A percentile compares a stretch with the other conserved stretches of the same genome.
phyloP scores from a whole-genome alignment of 2,113 vertebrate genomes.

The Girardinichthys multiradiatus region DNA sequence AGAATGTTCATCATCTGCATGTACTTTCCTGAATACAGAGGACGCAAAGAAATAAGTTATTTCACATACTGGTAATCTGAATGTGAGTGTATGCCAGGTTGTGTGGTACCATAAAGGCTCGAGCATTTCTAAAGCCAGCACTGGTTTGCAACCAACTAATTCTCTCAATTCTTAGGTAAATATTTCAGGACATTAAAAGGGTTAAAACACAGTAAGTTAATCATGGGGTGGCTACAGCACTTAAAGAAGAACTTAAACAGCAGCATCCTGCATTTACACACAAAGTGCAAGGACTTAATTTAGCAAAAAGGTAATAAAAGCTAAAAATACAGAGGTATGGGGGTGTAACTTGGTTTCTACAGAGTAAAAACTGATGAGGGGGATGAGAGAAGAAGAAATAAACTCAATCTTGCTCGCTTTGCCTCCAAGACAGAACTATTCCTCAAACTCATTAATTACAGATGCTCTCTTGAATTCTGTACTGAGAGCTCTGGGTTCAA shows the following conservation, averaged over 20 bases:
- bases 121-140: neutral
- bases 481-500: conserved; percentile 24
- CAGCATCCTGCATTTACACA: conserved; percentile 54
- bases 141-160: conserved; percentile 13
- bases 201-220: conserved; percentile 37
- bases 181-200: conserved; percentile 12
- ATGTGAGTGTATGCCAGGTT: neutral
- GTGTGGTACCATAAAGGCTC: neutral
- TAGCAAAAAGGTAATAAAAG: conserved; percentile 55
- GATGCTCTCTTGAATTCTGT: conserved; percentile 21
- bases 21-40: conserved; percentile 88
- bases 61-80: neutral
- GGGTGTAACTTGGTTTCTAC: conserved; percentile 55
- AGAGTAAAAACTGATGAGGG: conserved; percentile 55
- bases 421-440: conserved; percentile 41
- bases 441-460: conserved; percentile 43
- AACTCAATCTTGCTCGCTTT: conserved; percentile 44
- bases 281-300: conserved; percentile 54
- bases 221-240: conserved; percentile 28
- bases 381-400: conserved; percentile 22
- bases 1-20: conserved; percentile 99
- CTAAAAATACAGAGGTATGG: conserved; percentile 37
- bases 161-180: neutral
- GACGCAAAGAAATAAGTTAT: conserved; percentile 19
- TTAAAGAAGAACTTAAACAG: conserved; percentile 21